These are phyloP conservation scores for Ylistrum balloti DNA, from an alignment of 1,140 invertebrate species.

Conservation along the genomic window DNA sequence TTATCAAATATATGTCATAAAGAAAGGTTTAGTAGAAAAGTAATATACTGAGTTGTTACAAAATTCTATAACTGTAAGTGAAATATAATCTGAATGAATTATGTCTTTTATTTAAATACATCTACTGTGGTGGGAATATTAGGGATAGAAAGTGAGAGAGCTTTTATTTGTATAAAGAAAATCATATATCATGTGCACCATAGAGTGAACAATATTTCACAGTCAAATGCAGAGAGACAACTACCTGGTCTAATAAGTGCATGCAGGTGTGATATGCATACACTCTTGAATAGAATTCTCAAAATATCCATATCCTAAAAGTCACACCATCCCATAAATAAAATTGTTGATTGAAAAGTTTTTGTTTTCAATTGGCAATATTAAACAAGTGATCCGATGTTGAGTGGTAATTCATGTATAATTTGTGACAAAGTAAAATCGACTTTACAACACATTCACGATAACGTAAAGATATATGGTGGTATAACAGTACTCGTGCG, in stretches of 20 bases:
- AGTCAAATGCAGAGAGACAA: background rate
- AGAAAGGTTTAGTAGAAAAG: too few relatives aligned
- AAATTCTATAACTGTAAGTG: too few relatives aligned
- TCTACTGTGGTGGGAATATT: too few relatives aligned
- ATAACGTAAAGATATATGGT: background rate
- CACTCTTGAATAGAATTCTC: background rate
- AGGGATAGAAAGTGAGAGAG: too few relatives aligned
- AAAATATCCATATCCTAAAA: background rate
- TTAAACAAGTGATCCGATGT: background rate
- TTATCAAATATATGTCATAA: too few relatives aligned
- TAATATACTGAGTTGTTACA: too few relatives aligned
- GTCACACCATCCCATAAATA: background rate
- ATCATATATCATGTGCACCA: background rate
- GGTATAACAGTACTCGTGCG: background rate
- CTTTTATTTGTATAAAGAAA: background rate
- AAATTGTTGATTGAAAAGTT: background rate
- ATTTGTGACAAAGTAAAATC: conserved; percentile 39
- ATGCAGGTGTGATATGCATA: conserved; percentile 2
- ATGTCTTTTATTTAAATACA: too few relatives aligned
- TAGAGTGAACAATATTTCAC: background rate
- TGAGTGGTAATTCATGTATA: conserved; percentile 17
- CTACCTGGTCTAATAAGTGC: background rate
- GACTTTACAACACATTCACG: background rate
- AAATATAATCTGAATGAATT: too few relatives aligned
- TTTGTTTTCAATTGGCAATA: conserved; percentile 4